Evolutionary conservation across 1,140 invertebrate species (phyloP).

Genomic region (Aphis craccivora): DNA sequence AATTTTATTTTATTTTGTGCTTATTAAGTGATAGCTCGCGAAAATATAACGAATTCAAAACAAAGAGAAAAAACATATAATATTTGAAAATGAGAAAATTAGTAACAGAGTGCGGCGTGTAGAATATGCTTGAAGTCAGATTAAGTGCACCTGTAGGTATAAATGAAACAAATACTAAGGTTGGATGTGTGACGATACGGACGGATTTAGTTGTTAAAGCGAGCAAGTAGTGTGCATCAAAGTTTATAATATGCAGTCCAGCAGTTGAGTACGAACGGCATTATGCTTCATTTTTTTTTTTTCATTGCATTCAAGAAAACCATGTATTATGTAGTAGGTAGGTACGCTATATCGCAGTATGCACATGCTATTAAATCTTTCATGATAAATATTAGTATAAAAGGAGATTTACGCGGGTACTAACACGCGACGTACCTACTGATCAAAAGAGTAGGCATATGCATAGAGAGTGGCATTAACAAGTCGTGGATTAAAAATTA

Average conservation of each 20-base stretch:
- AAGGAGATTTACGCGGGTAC: too few species aligned
- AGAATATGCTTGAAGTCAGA: neutral
- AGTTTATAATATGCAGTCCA: neutral
- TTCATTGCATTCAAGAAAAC: neutral
- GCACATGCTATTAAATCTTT: neutral
- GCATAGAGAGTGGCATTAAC: neutral
- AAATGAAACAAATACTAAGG: neutral
- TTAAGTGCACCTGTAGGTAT: neutral
- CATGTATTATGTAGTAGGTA: neutral
- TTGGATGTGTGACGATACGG: neutral
- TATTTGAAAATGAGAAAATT: too few species aligned
- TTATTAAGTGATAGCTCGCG: too few species aligned
- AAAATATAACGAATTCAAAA: too few species aligned
- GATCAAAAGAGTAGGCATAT: neutral
- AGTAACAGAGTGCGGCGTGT: too few species aligned
- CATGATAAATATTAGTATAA: neutral
- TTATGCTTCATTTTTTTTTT: neutral
- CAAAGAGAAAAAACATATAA: too few species aligned
- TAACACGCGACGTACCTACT: neutral
- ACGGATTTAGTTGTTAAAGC: neutral
- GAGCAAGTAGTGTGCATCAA: neutral
- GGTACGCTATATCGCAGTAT: neutral
- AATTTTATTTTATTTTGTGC: too few species aligned
- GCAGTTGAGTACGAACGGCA: too few species aligned
- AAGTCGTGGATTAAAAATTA: neutral